Percentiles rank a stretch among this genome's conserved stretches.
These are phyloP conservation scores for Caloenas nicobarica DNA, from an alignment of 2,113 vertebrate species.

Conservation along the genomic window DNA sequence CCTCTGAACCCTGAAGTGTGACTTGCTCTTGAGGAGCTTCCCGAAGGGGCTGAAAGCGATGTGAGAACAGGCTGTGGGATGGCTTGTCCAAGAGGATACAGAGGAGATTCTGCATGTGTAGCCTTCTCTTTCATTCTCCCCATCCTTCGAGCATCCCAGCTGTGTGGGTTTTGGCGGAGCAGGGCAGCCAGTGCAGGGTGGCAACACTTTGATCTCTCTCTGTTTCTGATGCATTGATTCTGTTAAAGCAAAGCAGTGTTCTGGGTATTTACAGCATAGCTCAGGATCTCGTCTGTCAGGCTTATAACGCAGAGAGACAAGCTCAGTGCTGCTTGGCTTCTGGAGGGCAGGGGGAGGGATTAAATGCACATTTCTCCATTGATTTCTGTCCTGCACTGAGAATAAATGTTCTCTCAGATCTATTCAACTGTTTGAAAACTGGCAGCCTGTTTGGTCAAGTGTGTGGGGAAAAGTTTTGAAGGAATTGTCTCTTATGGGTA, in stretches of 20 bases:
- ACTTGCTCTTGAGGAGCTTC: neutral
- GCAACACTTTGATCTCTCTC: neutral
- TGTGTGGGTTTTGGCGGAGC: neutral
- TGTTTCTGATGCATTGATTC: neutral
- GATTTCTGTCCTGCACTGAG: neutral
- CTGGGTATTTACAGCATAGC: neutral
- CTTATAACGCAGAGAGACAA: constrained; percentile 2
- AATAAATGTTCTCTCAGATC: neutral
- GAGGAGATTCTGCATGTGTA: neutral
- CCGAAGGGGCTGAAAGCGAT: neutral
- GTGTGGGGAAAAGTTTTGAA: neutral
- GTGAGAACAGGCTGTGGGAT: neutral
- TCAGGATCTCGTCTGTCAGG: neutral
- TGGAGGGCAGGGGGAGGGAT: neutral
- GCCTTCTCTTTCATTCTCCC: neutral
- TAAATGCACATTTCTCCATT: neutral
- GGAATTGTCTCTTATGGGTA: accelerated
- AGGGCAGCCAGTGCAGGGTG: neutral
- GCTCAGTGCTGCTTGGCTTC: neutral
- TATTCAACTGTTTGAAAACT: neutral
- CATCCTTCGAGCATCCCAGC: neutral
- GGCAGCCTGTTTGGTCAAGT: neutral
- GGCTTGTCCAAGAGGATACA: neutral
- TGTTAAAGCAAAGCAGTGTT: neutral
- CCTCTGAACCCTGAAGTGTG: neutral